Percentiles rank a stretch among this genome's conserved stretches.
phyloP scores from a whole-genome alignment of 2,888 invertebrate species.

The Pogonocherus hispidulus region DNA sequence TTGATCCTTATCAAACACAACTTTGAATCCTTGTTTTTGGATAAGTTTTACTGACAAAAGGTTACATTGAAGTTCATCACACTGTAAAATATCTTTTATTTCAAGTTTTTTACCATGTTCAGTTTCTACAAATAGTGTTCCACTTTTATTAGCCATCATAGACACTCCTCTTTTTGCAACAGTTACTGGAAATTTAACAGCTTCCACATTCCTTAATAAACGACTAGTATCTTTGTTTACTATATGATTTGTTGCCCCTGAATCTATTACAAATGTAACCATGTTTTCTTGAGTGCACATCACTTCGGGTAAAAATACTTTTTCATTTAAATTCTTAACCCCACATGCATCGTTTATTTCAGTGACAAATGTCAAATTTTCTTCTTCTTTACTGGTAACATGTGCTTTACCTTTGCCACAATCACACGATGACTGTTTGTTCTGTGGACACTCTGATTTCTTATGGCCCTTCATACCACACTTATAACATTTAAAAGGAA shows the following conservation, averaged over 20 bases:
- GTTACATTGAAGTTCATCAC: neutral
- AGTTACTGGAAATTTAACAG: neutral
- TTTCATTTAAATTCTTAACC: neutral
- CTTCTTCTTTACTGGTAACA: too few species aligned
- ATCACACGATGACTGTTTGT: too few species aligned
- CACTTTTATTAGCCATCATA: neutral
- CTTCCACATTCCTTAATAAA: neutral
- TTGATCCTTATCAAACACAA: neutral
- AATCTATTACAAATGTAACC: neutral
- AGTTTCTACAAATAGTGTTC: neutral
- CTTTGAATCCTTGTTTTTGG: neutral
- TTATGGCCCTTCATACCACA: too few species aligned
- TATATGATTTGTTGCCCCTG: neutral
- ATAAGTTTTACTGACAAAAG: neutral
- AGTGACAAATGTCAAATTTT: too few species aligned
- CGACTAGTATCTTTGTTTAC: neutral
- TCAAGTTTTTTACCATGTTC: neutral
- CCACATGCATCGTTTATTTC: neutral
- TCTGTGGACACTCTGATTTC: too few species aligned
- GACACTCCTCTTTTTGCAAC: neutral
- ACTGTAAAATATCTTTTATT: neutral
- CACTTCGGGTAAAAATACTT: neutral
- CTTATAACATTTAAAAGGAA: too few species aligned
- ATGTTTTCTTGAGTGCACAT: neutral
- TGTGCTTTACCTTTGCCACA: too few species aligned